These are phyloP conservation scores for Saguinus imperator DNA, from an alignment of 2,113 vertebrate species.

Conservation along the genomic window DNA sequence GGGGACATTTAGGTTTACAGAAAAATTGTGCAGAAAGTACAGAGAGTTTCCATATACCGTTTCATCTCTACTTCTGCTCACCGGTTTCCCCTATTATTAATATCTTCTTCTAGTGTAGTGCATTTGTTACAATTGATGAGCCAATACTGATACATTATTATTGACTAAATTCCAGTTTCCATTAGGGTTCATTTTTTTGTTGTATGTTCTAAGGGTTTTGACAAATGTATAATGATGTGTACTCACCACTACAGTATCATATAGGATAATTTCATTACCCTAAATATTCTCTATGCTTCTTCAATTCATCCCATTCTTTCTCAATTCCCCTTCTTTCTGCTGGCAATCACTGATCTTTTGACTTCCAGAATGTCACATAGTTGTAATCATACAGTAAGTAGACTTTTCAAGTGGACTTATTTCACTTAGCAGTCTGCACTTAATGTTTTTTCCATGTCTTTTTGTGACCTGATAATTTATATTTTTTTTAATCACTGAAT, in stretches of 20 bases:
- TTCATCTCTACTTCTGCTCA: background rate
- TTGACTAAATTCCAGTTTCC: background rate
- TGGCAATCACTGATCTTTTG: background rate
- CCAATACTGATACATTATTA: background rate
- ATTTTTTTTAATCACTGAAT: background rate
- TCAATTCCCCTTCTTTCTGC: accelerated
- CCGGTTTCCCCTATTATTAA: background rate
- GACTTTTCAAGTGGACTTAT: background rate
- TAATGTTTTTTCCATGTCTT: background rate
- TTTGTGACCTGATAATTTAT: background rate
- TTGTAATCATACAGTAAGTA: background rate
- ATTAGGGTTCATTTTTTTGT: background rate
- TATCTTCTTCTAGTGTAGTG: background rate
- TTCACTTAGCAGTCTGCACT: background rate
- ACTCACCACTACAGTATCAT: background rate
- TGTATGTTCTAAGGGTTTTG: background rate
- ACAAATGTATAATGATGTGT: background rate
- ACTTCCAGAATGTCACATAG: background rate
- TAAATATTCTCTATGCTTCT: background rate
- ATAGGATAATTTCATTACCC: background rate
- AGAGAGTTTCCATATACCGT: background rate
- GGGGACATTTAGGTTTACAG: background rate
- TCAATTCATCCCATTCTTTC: background rate
- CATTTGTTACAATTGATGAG: background rate
- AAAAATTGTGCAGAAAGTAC: background rate